Evolutionary conservation across 1,140 invertebrate species (phyloP), one percentile per base, ranked within the genome.

Genomic region (Bradysia coprophila): DNA sequence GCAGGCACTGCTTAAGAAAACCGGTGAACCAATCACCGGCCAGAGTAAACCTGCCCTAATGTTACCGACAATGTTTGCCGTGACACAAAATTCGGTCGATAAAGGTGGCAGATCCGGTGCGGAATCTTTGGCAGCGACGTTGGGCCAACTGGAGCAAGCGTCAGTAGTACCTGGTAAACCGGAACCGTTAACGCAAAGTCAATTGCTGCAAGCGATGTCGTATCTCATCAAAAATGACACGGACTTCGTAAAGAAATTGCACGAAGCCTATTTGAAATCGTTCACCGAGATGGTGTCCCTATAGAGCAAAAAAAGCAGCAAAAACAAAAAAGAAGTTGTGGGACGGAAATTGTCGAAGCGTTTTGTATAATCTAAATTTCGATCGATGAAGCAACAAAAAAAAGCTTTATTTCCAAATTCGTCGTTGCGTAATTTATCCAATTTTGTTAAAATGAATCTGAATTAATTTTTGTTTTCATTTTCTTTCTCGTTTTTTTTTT

Each of bases 261-360:
- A 92, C 59, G 85, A 90, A 64, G 86, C 84, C 38, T 91, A 91
- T 57, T 75, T 89, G 1, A 84, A 86, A 61, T 84, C 81, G 11
- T 81, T 83, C 52, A 71, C 77, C 50, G 77, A 82, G 56, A 76
- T 76, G 51, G 65, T 78, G 20, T 73, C 75, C 49, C 18, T 43
- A 43, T 24, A 44, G n/a, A n/a, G n/a, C n/a, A n/a, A n/a, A n/a
- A n/a, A n/a, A n/a, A n/a, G n/a, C n/a, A n/a, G n/a, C n/a, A n/a
- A n/a, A n/a, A n/a, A n/a, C n/a, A n/a, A n/a, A n/a, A n/a, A n/a
- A n/a, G n/a, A n/a, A n/a, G n/a, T n/a, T n/a, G n/a, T n/a, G n/a
- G n/a, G n/a, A n/a, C n/a, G n/a, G n/a, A n/a, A n/a, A n/a, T n/a
- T n/a, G n/a, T n/a, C n/a, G n/a, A n/a, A n/a, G n/a, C n/a, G n/a